Conservation (phyloP, 2,888 invertebrate species). For the Priocnemis perturbator region DNA sequence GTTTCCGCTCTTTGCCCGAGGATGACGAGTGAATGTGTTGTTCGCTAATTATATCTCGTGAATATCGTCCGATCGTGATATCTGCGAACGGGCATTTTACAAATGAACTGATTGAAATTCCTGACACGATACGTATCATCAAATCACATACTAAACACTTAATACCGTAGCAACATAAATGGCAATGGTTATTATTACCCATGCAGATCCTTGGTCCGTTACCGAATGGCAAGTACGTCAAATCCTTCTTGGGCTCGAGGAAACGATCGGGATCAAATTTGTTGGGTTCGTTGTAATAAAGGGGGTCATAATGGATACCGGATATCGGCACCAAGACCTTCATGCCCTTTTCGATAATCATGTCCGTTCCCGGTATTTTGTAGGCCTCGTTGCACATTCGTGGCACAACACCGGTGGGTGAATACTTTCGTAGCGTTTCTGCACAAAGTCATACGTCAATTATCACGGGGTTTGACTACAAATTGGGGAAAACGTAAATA, state of each 20-base stretch:
- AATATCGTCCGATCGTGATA: neutral
- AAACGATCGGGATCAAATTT: conserved; percentile 77
- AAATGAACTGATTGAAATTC: too few relatives aligned
- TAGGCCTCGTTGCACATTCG: conserved; percentile 70
- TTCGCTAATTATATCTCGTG: neutral
- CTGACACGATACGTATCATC: too few relatives aligned
- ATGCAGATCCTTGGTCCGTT: conserved; percentile 75
- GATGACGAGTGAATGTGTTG: too few relatives aligned
- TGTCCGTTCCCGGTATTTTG: conserved; percentile 70
- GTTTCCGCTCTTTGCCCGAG: too few relatives aligned
- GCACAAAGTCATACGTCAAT: conserved; percentile 23
- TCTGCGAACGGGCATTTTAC: neutral
- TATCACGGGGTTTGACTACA: neutral
- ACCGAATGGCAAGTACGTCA: conserved; percentile 75
- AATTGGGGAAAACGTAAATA: too few relatives aligned
- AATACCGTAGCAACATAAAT: too few relatives aligned
- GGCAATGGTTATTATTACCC: conserved; percentile 58
- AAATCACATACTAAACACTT: too few relatives aligned
- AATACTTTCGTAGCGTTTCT: conserved; percentile 76
- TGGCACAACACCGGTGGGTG: conserved; percentile 73
- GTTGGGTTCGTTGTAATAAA: conserved; percentile 74
- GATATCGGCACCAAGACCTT: conserved; percentile 68
- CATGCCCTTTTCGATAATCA: conserved; percentile 69
- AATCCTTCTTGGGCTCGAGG: conserved; percentile 64
- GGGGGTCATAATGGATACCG: conserved; percentile 74